Conservation (phyloP, 2,888 invertebrate genomes). For the Thecocarcelia acutangulata region DNA sequence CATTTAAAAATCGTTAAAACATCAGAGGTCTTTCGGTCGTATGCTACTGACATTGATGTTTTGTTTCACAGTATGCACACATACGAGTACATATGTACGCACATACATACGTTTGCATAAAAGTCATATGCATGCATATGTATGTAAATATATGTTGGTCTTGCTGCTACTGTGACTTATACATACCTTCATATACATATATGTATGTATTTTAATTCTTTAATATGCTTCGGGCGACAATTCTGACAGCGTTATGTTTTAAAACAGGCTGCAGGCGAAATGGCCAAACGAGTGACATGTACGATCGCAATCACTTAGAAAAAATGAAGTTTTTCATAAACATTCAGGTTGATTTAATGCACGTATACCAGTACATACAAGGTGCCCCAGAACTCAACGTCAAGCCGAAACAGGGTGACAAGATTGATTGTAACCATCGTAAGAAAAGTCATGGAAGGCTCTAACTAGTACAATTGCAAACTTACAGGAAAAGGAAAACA, state of each 20-base stretch:
- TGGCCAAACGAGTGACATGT: conserved; percentile 32
- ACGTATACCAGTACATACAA: background rate
- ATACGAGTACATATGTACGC: conserved; percentile 15
- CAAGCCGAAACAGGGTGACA: no score
- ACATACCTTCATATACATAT: no score
- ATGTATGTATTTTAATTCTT: no score
- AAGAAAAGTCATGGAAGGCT: no score
- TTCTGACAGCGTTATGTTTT: conserved; percentile 60
- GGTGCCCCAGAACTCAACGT: no score
- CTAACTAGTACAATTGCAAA: no score
- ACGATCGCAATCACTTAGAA: conserved; percentile 5
- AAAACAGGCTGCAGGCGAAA: conserved; percentile 43
- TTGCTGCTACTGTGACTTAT: no score
- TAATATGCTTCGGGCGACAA: conserved; percentile 57
- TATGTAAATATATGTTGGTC: no score
- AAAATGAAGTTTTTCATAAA: background rate
- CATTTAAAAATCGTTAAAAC: conserved; percentile 54
- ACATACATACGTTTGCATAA: conserved; percentile 39
- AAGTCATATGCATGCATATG: background rate
- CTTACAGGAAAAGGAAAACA: no score
- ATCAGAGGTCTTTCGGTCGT: conserved; percentile 22
- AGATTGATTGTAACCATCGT: no score
- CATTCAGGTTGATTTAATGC: conserved; percentile 26
- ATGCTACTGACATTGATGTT: conserved; percentile 11
- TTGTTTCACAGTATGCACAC: conserved; percentile 49